phyloP scores from a whole-genome alignment of 2,888 invertebrate genomes.

The Teleogryllus oceanicus region DNA sequence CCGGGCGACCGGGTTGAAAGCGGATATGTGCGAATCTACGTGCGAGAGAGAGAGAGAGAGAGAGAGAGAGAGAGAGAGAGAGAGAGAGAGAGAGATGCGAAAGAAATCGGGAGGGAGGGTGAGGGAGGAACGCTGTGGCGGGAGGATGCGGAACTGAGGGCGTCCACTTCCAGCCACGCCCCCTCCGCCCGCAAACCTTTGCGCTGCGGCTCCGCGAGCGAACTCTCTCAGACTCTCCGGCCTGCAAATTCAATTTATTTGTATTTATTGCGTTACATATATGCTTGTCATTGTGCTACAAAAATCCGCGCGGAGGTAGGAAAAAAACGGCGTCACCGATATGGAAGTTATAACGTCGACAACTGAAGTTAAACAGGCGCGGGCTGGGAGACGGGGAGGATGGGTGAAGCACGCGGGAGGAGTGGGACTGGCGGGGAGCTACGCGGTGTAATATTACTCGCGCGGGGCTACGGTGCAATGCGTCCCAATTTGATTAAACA shows the following conservation, averaged over 20 bases:
- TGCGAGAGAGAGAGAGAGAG: too few relatives aligned
- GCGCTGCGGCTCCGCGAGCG: too few relatives aligned
- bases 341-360: neutral
- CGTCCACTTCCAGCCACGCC: too few relatives aligned
- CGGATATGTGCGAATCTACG: neutral
- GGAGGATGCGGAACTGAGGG: neutral
- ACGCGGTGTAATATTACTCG: neutral
- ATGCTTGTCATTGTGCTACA: neutral
- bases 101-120: neutral
- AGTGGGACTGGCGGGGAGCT: neutral
- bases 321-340: neutral
- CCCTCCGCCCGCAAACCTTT: too few relatives aligned
- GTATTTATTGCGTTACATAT: neutral
- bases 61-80: neutral
- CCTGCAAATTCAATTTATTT: slow-evolving; percentile 7
- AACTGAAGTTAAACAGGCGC: slow-evolving; percentile 7
- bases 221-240: neutral
- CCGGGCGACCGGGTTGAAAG: neutral
- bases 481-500: neutral
- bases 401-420: neutral
- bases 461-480: neutral
- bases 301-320: neutral
- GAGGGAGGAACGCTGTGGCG: neutral
- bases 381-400: neutral
- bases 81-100: neutral